Base-by-base conservation (phyloP, 2,113 vertebrate genomes). In the Chionis minor region DNA sequence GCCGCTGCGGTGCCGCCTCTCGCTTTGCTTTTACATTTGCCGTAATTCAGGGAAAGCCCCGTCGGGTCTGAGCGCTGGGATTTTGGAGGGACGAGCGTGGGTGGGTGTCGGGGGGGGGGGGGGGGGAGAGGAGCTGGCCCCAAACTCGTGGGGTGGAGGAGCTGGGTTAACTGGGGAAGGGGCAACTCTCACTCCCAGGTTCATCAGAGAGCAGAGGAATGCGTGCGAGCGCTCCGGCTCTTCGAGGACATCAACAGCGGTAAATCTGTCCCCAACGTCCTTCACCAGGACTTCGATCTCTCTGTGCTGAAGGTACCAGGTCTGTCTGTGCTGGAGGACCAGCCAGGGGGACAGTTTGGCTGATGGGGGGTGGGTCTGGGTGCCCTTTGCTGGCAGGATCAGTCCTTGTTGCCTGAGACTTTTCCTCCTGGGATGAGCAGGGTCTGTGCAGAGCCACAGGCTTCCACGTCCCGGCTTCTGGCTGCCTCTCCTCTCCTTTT, bases 181-280 rank as follows among this genome's bases (percentile, higher is more conserved):
- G 61, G 16, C 59, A 38, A 7, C 61, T 94, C 45, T 66, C 28
- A 1, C 15, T 88, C 75, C 54, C 97, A 98, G 98, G 89, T 98
- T 5, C 97, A 98, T 73, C 98, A 97, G 81, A 93, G 98, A 75
- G 98, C 88, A 0, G 95, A 58, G 14, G 98, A 98, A 24, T 98
- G 98, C 4, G 30, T 92, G 14, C 95, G 55, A n/a, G 97, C 89
- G 0, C 92, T 98, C 70, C 93, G 12, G 69, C 89, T 98, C 77
- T 92, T 98, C 33, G 56, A 85, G 52, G 96, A 94, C 52, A 81
- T 97, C 59, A 55, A 91, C 28, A 32, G 52, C 0, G 98, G 98
- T 20, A 59, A 61, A 24, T 12, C 70, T 0, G 55, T 94, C 51
- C 59, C 30, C 1, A 98, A 97, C 24, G 3, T 94, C 94, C 88